These are phyloP conservation scores for Apotomis capreana DNA, from an alignment of 2,888 invertebrate genomes.

Conservation along the genomic window DNA sequence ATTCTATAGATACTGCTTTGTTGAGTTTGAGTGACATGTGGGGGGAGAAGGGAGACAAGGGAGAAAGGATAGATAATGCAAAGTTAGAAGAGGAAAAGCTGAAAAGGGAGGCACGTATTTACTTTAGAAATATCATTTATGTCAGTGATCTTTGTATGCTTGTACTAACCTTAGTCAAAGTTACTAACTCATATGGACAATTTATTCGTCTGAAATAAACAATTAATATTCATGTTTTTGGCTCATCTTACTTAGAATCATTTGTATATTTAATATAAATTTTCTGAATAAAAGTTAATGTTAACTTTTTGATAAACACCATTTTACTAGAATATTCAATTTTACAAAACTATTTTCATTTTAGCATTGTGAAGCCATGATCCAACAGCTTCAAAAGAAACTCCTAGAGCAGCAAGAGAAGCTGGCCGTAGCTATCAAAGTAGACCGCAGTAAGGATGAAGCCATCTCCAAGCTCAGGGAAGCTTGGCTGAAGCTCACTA, in stretches of 20 bases:
- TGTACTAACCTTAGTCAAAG: too few relatives aligned
- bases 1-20: slow-evolving; percentile 75
- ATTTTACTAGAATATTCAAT: too few relatives aligned
- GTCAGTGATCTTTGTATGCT: too few relatives aligned
- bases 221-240: too few relatives aligned
- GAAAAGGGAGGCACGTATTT: slow-evolving; percentile 86
- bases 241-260: too few relatives aligned
- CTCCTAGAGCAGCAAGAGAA: slow-evolving; percentile 90
- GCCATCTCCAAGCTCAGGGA: slow-evolving; percentile 86
- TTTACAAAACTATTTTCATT: slow-evolving; percentile 44
- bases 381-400: slow-evolving; percentile 88
- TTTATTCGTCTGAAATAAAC: too few relatives aligned
- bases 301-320: too few relatives aligned
- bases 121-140: not conserved
- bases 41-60: slow-evolving; percentile 77
- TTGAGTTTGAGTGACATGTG: slow-evolving; percentile 86
- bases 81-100: slow-evolving; percentile 90
- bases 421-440: slow-evolving; percentile 89
- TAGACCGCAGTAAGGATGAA: slow-evolving; percentile 89
- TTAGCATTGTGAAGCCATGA: slow-evolving; percentile 90
- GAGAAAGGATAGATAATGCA: slow-evolving; percentile 63
- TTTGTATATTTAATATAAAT: too few relatives aligned
- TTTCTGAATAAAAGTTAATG: too few relatives aligned
- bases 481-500: slow-evolving; percentile 83
- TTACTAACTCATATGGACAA: too few relatives aligned